phyloP scores from a whole-genome alignment of 2,888 invertebrate species.

The Achlya flavicornis region DNA sequence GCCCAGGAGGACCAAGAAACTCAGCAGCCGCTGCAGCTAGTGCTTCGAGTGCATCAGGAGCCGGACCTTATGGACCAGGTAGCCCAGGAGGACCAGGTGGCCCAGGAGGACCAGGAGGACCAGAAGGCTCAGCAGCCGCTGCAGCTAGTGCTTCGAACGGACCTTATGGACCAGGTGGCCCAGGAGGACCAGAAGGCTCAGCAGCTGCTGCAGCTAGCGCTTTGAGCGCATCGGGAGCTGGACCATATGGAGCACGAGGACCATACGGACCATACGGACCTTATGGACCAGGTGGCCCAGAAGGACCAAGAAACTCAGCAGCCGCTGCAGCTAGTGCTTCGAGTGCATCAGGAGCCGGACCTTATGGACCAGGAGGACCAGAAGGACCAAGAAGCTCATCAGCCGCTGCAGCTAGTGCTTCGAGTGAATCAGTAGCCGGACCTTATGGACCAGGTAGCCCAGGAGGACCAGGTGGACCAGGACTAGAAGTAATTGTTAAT shows the following conservation, averaged over 20 bases:
- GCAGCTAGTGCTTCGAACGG: constrained; percentile 12
- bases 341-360: too few species aligned
- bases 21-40: background rate
- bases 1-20: background rate
- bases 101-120: background rate
- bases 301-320: too few species aligned
- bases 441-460: background rate
- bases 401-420: constrained; percentile 15
- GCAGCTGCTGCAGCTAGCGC: constrained; percentile 23
- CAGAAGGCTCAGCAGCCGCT: background rate
- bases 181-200: constrained; percentile 15
- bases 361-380: background rate
- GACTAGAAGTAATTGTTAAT: background rate
- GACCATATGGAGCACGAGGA: too few species aligned
- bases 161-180: constrained; percentile 15
- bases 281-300: background rate
- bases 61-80: constrained; percentile 15
- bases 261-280: constrained; percentile 10
- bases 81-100: too few species aligned
- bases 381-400: constrained; percentile 9
- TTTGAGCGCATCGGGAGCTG: too few species aligned
- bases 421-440: constrained; percentile 7
- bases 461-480: background rate
- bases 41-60: constrained; percentile 13
- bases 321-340: too few species aligned